These are phyloP conservation scores for Yponomeuta cagnagella DNA, from an alignment of 2,888 invertebrate genomes.

Conservation along the genomic window DNA sequence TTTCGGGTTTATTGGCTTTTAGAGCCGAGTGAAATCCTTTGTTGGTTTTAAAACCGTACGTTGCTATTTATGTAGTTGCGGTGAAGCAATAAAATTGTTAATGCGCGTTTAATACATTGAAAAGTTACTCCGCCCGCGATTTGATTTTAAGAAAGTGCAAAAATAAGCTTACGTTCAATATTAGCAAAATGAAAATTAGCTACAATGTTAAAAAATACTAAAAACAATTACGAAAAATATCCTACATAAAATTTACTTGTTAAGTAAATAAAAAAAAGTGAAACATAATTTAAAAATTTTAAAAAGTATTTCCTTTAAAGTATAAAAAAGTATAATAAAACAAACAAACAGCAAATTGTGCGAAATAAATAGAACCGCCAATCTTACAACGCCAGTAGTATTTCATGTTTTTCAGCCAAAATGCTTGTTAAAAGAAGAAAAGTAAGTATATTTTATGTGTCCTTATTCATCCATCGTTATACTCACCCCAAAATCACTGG, in stretches of 20 bases:
- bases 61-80: background rate
- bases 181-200: too few relatives aligned
- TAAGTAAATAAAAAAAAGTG: too few relatives aligned
- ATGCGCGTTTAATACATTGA: background rate
- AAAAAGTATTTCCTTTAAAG: too few relatives aligned
- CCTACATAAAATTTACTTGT: too few relatives aligned
- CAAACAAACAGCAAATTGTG: background rate
- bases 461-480: too few relatives aligned
- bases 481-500: background rate
- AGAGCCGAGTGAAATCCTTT: constrained; percentile 63
- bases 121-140: background rate
- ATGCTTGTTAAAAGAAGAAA: background rate
- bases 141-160: background rate
- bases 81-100: background rate
- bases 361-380: background rate
- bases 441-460: background rate
- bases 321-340: too few relatives aligned
- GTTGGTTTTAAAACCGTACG: constrained; percentile 26
- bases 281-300: too few relatives aligned
- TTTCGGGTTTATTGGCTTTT: constrained; percentile 67
- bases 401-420: constrained; percentile 9
- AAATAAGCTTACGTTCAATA: background rate
- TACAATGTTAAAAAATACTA: too few relatives aligned
- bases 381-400: background rate
- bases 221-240: too few relatives aligned